These are phyloP conservation scores for Staurois parvus DNA, from an alignment of 2,797 vertebrate species.

Conservation along the genomic window DNA sequence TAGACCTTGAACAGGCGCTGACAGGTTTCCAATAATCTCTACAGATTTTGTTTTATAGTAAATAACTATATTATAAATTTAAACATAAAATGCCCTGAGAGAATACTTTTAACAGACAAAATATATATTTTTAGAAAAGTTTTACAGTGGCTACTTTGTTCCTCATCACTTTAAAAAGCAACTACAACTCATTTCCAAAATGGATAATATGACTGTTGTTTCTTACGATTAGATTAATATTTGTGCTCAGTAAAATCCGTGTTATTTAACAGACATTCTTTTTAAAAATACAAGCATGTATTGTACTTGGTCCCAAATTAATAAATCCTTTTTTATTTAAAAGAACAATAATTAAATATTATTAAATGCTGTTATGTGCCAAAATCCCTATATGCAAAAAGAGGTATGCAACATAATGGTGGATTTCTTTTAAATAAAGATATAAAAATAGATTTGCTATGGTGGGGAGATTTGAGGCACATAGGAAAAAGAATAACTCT, in stretches of 20 bases:
- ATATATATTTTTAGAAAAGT: conserved; percentile 15
- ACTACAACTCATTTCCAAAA: background rate
- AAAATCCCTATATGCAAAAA: too few relatives aligned
- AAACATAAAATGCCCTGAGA: conserved; percentile 78
- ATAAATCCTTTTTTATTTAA: background rate
- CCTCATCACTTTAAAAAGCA: background rate
- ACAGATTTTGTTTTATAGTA: conserved; percentile 85
- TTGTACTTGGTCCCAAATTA: background rate
- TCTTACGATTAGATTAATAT: background rate
- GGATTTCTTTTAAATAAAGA: too few relatives aligned
- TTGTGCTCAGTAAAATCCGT: background rate
- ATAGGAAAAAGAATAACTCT: too few relatives aligned
- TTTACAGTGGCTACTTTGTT: background rate
- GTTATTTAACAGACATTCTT: background rate
- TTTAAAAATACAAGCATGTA: background rate
- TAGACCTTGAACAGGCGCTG: conserved; percentile 86
- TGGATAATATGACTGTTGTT: background rate
- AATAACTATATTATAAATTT: conserved; percentile 85
- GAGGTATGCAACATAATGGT: too few relatives aligned
- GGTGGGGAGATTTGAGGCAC: too few relatives aligned
- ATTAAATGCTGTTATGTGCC: too few relatives aligned
- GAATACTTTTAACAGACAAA: conserved; percentile 63
- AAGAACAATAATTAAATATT: too few relatives aligned
- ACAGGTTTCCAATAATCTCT: conserved; percentile 85
- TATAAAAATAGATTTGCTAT: too few relatives aligned